phyloP scores from a whole-genome alignment of 2,888 invertebrate species.

The Dolichopus griseipennis region DNA sequence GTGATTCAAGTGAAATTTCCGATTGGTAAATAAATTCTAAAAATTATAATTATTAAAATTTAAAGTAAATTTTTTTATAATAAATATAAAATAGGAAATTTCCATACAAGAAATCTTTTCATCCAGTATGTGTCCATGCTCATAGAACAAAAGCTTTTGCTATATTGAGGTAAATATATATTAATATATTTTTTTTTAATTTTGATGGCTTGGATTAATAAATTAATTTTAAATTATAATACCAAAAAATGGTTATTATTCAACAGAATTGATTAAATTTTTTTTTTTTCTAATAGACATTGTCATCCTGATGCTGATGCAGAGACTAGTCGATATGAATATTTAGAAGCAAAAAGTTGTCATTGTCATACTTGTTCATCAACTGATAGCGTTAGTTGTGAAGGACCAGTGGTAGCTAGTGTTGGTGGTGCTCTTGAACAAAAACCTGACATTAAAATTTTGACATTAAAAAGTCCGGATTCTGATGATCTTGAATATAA shows the following conservation, averaged over 20 bases:
- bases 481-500: conserved; percentile 38
- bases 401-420: conserved; percentile 45
- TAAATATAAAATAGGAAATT: conserved; percentile 48
- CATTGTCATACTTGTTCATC: conserved; percentile 63
- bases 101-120: conserved; percentile 75
- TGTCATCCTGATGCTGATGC: conserved; percentile 66
- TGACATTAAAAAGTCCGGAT: conserved; percentile 36
- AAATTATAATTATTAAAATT: background rate
- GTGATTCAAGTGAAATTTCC: conserved; percentile 77
- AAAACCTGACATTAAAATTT: conserved; percentile 32
- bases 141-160: conserved; percentile 56
- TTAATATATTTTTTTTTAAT: background rate
- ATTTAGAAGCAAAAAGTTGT: conserved; percentile 69
- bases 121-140: conserved; percentile 78
- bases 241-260: too few relatives aligned
- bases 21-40: conserved; percentile 51
- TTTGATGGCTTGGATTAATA: too few relatives aligned
- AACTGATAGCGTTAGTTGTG: conserved; percentile 58
- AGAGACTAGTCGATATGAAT: conserved; percentile 64
- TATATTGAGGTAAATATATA: conserved; percentile 42
- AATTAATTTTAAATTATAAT: too few relatives aligned
- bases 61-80: too few relatives aligned
- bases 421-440: conserved; percentile 32
- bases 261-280: too few relatives aligned
- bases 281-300: conserved; percentile 37